A percentile compares a stretch with the other conserved stretches of the same genome.
Conservation (phyloP, 2,888 invertebrate genomes). For the Gnatocerus cornutus region DNA sequence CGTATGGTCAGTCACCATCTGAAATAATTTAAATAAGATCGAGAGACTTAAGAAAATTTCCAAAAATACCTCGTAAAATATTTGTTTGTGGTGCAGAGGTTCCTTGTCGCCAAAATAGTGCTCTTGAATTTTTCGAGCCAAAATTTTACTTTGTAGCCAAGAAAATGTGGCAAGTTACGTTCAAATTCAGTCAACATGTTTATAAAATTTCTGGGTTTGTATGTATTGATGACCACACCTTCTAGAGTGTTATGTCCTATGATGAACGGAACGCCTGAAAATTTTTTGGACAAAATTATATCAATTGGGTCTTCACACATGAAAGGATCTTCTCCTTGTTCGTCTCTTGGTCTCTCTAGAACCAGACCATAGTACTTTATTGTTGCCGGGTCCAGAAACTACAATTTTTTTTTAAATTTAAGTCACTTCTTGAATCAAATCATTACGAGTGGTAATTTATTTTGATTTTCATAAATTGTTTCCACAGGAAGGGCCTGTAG, state of each 20-base stretch:
- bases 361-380: slow-evolving; percentile 37
- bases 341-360: background rate
- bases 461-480: slow-evolving; percentile 62
- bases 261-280: slow-evolving; percentile 66
- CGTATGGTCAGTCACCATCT: slow-evolving; percentile 61
- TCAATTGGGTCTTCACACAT: slow-evolving; percentile 61
- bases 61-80: slow-evolving; percentile 12
- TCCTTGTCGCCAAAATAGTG: slow-evolving; percentile 67
- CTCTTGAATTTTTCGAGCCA: slow-evolving; percentile 57
- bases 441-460: slow-evolving; percentile 53
- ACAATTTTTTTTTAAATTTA: background rate
- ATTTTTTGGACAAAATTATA: slow-evolving; percentile 62
- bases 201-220: slow-evolving; percentile 32
- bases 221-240: slow-evolving; percentile 60
- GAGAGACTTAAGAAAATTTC: too few species aligned
- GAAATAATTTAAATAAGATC: background rate
- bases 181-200: slow-evolving; percentile 53
- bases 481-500: slow-evolving; percentile 66
- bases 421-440: too few species aligned
- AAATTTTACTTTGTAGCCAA: slow-evolving; percentile 54
- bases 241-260: slow-evolving; percentile 66
- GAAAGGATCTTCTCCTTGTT: slow-evolving; percentile 58
- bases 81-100: slow-evolving; percentile 1
- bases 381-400: slow-evolving; percentile 46
- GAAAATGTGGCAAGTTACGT: slow-evolving; percentile 55